Base-by-base conservation (phyloP, 1,140 invertebrate genomes). In the Leptonema lineaticorne region DNA sequence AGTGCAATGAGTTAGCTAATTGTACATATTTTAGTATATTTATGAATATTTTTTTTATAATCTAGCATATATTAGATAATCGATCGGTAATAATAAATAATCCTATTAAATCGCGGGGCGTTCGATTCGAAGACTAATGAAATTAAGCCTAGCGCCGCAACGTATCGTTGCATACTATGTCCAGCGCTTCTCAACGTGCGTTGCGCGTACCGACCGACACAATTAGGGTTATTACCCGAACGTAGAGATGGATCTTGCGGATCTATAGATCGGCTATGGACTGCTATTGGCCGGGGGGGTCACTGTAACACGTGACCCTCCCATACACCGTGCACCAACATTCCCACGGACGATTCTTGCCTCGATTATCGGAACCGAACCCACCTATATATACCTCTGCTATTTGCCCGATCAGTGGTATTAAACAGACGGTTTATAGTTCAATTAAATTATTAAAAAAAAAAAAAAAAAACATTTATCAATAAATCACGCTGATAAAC, bases 241-340 rank as follows among this genome's bases (percentile, higher is more conserved):
- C 37, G 58, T 41, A 27, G 53, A 56, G 53, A 60, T 45, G 29
- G 57, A 57, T 30, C 59, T 26, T 26, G 26, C 33, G 26, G 56
- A 30, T 24, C 48, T 27, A 41, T 63, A 69, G 60, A 63, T 56
- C 53, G 37, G 67, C 48, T 27, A 14, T 18, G 11, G 26, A 41
- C 22, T 37, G 6, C 48, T 45, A n/a, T n/a, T n/a, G n/a, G n/a
- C n/a, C n/a, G n/a, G n/a, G 45, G 53, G 67, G 69, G 69, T 71
- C 69, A 71, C 33, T 71, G 69, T 71, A 71, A 71, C 69, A 71
- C 66, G 60, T 67, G 69, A 71, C 69, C 69, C 67, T 41, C 68
- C 53, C 62, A 62, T 63, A 58, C 64, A 63, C 64, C 33, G 63
- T 26, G 48, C 64, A 63, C 56, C n/a, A 46, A 67, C 69, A 65